Evolutionary conservation across 2,797 vertebrate genomes (phyloP).

Genomic region (Neosalanx taihuensis): DNA sequence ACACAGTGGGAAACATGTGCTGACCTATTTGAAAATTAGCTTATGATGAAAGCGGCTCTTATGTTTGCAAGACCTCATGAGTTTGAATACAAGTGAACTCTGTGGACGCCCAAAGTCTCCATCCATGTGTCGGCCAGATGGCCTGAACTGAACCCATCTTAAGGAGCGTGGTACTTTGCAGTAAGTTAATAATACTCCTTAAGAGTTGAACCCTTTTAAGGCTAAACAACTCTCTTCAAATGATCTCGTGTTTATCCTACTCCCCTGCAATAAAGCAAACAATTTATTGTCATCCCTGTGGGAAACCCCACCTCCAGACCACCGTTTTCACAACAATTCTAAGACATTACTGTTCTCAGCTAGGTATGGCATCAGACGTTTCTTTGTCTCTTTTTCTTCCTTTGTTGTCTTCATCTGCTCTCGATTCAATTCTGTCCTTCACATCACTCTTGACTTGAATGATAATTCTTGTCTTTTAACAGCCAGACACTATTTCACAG

Average conservation of each 20-base stretch:
- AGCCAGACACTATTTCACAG: not conserved
- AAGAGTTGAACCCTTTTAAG: conserved; percentile 2
- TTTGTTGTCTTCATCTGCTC: not conserved
- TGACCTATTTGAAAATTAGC: too few species aligned
- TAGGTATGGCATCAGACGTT: too few species aligned
- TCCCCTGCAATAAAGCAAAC: not conserved
- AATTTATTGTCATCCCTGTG: not conserved
- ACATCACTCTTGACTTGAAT: not conserved
- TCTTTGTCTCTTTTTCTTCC: not conserved
- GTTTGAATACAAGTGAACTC: not conserved
- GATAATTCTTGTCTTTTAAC: not conserved
- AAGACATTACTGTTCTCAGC: too few species aligned
- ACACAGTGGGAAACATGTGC: too few species aligned
- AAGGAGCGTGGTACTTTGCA: not conserved
- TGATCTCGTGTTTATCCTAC: too few species aligned
- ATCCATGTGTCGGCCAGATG: not conserved
- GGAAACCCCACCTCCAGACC: too few species aligned
- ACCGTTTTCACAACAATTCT: too few species aligned
- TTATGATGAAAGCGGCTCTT: not conserved
- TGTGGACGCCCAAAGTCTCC: not conserved
- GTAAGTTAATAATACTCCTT: conserved; percentile 16
- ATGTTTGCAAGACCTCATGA: not conserved
- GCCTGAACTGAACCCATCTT: not conserved
- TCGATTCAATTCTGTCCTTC: not conserved
- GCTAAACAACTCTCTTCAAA: not conserved